Base-by-base conservation (phyloP, 2,888 invertebrate species). In the Cataglyphis livida region DNA sequence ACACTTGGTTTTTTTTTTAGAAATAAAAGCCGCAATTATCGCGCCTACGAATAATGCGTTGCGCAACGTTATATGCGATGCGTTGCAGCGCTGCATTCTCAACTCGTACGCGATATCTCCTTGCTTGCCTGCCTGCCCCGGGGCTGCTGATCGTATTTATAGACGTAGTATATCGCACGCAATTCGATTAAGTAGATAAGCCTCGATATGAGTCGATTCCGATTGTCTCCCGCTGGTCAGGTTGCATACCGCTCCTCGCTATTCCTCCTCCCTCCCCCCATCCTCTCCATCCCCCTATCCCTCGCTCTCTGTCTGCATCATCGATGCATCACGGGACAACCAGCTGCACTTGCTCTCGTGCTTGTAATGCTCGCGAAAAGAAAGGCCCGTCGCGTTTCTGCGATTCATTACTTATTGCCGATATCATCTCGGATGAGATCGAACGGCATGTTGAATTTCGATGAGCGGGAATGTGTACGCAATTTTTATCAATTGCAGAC, bases 101-200 rank as follows among this genome's bases (percentile, higher is more conserved):
- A 87, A 88, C 84, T 32, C 25, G 87, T 84, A 89, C 64, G 83
- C 84, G 44, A 84, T 51, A 79, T 71, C 48, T 48, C 18, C 51
- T n/a, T 51, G n/a, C 48, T 51, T 51, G n/a, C 51, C 57, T 41
- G 84, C 35, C 76, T 82, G 84, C 84, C 91, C 89, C 70, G 32
- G 88, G 89, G 88, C 87, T 85, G 79, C 86, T 75, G 81, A 82
- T 84, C 83, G 82, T 89, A 90, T 90, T 90, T 90, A 87, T 87
- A 88, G 88, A 82, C 81, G 73, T 74, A 84, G 71, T 84, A 82
- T 82, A 83, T 87, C 83, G 83, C 71, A 66, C 84, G 82, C 84
- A 66, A 84, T 48, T 78, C 88, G 85, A 90, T 90, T 68, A 84
- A 84, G 84, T 84, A 88, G 90, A 90, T 90, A 89, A 89, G 81